Percentiles rank a stretch among this genome's conserved stretches.
Conservation (phyloP, 2,113 vertebrate species). For the Corythornis vintsioides region DNA sequence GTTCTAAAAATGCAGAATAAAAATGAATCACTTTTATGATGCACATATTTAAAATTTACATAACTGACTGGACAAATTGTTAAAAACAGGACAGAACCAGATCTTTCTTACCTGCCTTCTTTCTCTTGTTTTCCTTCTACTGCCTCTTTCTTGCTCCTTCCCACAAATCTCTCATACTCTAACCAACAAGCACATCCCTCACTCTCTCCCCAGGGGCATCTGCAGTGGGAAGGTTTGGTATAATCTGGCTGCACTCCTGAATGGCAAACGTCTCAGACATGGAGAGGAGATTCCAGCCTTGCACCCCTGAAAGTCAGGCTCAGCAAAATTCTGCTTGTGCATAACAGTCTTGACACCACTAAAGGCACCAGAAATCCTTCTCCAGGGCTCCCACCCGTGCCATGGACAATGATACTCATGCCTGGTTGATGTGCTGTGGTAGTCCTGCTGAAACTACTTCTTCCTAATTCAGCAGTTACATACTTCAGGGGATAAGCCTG, state of each 20-base stretch:
- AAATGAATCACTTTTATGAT: not conserved
- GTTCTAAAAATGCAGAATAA: not conserved
- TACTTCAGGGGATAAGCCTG: too few species aligned
- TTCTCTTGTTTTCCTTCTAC: not conserved
- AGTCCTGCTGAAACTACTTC: not conserved
- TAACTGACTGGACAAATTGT: not conserved
- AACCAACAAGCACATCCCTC: not conserved
- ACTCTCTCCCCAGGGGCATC: not conserved
- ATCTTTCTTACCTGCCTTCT: not conserved
- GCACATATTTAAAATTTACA: not conserved
- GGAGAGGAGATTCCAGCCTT: not conserved
- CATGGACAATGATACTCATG: fast-evolving
- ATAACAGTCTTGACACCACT: not conserved
- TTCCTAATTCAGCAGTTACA: too few species aligned
- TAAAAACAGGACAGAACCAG: not conserved
- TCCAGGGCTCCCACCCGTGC: not conserved
- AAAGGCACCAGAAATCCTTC: fast-evolving
- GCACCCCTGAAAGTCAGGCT: not conserved
- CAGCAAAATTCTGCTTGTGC: not conserved
- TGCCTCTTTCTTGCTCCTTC: not conserved
- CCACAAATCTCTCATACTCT: not conserved
- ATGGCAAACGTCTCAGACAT: fast-evolving
- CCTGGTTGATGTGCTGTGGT: not conserved
- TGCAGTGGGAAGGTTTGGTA: not conserved
- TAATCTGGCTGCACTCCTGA: not conserved